Conservation (phyloP, 2,888 invertebrate species). For the Morpho deidamia region DNA sequence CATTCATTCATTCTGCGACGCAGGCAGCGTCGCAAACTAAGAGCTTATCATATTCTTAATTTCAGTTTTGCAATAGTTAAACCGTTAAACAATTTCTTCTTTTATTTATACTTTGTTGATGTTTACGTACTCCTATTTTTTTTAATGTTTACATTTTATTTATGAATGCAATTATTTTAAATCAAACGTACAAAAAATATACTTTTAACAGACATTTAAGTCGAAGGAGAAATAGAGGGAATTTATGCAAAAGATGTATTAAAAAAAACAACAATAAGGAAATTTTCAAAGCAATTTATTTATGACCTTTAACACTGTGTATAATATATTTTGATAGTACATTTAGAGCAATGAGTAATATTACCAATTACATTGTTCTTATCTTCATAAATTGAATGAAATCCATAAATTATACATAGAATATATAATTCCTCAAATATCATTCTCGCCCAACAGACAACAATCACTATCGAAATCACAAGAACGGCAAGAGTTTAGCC, state of each 20-base stretch:
- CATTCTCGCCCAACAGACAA: slow-evolving; percentile 74
- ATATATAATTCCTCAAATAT: slow-evolving; percentile 69
- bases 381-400: slow-evolving; percentile 74
- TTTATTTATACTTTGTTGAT: no score
- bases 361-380: slow-evolving; percentile 79
- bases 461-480: slow-evolving; percentile 70
- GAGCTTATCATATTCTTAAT: no score
- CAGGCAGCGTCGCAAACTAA: no score
- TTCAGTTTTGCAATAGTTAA: no score
- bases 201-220: no score
- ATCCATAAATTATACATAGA: slow-evolving; percentile 73
- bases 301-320: slow-evolving; percentile 79
- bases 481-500: slow-evolving; percentile 30
- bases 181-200: no score
- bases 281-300: slow-evolving; percentile 79
- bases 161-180: no score
- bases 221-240: no score
- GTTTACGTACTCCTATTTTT: no score
- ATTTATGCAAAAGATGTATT: not conserved
- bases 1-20: no score
- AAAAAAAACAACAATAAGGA: slow-evolving; percentile 62
- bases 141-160: no score
- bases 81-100: no score
- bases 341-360: slow-evolving; percentile 80
- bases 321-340: slow-evolving; percentile 80